These are phyloP conservation scores for Onychomys leucogaster DNA, from an alignment of 2,797 vertebrate genomes.

Conservation along the genomic window DNA sequence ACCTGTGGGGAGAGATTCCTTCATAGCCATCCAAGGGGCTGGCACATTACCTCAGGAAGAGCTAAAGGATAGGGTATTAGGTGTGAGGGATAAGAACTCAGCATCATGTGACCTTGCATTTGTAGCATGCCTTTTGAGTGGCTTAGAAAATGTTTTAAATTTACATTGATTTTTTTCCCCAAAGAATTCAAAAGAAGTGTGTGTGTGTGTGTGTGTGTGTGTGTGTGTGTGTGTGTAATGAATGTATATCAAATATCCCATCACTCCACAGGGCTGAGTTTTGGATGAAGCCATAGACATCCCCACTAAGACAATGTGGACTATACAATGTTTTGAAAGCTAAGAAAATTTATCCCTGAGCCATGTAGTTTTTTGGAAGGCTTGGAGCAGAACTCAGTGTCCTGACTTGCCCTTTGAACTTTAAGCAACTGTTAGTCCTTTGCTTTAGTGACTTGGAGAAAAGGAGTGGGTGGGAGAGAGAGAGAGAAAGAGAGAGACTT, in stretches of 20 bases:
- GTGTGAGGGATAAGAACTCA: neutral
- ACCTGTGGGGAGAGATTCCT: neutral
- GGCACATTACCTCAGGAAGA: neutral
- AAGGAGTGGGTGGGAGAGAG: neutral
- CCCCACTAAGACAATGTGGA: conserved; percentile 4
- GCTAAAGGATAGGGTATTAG: neutral
- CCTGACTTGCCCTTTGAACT: neutral
- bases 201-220: neutral
- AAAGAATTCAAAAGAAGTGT: conserved; percentile 32
- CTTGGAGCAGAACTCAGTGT: conserved; percentile 22
- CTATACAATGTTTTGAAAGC: conserved; percentile 6
- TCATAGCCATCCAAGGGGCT: neutral
- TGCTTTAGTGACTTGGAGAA: neutral
- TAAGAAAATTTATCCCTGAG: conserved; percentile 19
- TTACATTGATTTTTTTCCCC: neutral
- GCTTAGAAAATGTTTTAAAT: conserved; percentile 40
- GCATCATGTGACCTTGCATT: conserved; percentile 53
- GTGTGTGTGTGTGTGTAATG: neutral
- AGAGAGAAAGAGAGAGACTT: neutral
- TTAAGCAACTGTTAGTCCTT: conserved; percentile 54
- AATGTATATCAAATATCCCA: conserved; percentile 12
- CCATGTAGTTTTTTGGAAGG: conserved; percentile 55
- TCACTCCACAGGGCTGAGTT: neutral
- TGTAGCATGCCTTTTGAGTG: neutral
- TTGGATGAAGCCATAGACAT: neutral